These are phyloP conservation scores for Apaloderma vittatum DNA, from an alignment of 2,113 vertebrate species.

Conservation along the genomic window DNA sequence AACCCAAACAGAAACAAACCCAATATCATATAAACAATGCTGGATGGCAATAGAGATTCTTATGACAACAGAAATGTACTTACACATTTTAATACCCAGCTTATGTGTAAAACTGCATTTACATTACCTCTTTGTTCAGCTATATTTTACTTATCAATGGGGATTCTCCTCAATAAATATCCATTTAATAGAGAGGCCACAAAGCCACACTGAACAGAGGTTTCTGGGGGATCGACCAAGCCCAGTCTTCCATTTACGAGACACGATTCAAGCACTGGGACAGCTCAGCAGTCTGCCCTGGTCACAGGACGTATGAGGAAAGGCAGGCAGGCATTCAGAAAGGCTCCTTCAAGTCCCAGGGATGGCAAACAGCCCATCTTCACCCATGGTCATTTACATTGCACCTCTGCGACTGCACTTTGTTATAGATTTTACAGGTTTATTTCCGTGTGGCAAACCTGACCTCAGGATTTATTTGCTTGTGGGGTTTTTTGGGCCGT, in stretches of 20 bases:
- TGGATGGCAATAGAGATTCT: not conserved
- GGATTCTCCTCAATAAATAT: not conserved
- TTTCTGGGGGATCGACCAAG: not conserved
- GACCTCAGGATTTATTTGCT: not conserved
- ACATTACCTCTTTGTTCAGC: not conserved
- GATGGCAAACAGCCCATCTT: not conserved
- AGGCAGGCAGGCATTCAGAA: accelerated
- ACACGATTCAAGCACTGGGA: accelerated
- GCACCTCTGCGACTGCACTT: not conserved
- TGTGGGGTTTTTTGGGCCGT: accelerated
- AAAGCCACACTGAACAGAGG: not conserved
- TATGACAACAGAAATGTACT: accelerated
- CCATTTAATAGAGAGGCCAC: not conserved
- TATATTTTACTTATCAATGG: not conserved
- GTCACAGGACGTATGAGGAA: accelerated
- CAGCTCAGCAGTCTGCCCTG: not conserved
- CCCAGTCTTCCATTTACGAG: accelerated
- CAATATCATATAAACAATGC: not conserved
- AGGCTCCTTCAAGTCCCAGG: not conserved
- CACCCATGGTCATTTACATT: accelerated
- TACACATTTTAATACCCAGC: not conserved
- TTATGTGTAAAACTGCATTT: not conserved
- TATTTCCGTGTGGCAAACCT: not conserved
- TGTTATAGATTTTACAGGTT: not conserved
- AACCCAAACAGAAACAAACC: not conserved